These are phyloP conservation scores for Perca fluviatilis DNA, from an alignment of 2,113 vertebrate genomes.

Conservation along the genomic window DNA sequence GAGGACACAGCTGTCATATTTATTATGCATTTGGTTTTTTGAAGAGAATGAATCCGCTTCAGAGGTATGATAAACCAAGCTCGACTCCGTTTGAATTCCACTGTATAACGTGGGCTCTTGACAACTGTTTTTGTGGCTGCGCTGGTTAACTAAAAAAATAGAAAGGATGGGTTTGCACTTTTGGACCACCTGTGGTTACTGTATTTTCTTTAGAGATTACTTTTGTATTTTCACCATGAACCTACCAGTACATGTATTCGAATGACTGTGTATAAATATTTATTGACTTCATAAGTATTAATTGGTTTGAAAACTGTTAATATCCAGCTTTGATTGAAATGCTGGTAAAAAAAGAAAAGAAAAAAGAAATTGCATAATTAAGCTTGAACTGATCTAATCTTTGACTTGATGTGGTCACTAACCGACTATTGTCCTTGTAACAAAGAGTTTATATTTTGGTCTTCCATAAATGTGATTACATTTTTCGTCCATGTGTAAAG, in stretches of 20 bases:
- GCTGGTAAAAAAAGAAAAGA: slow-evolving; percentile 1
- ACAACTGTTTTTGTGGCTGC: slow-evolving; percentile 29
- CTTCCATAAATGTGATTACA: slow-evolving; percentile 67
- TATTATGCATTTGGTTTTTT: slow-evolving; percentile 49
- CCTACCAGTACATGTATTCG: slow-evolving; percentile 18
- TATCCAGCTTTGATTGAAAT: slow-evolving; percentile 15
- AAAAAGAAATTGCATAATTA: not conserved
- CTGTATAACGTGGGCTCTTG: slow-evolving; percentile 4
- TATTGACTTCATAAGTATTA: slow-evolving; percentile 10
- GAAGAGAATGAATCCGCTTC: slow-evolving; percentile 35
- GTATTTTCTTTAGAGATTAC: slow-evolving; percentile 59
- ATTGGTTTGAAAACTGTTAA: slow-evolving; percentile 13
- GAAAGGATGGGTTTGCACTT: slow-evolving; percentile 67
- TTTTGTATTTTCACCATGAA: slow-evolving; percentile 64
- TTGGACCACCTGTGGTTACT: slow-evolving; percentile 75
- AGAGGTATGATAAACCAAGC: slow-evolving; percentile 31
- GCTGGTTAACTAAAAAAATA: slow-evolving; percentile 48
- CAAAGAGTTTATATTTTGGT: slow-evolving; percentile 69
- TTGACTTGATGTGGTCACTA: slow-evolving; percentile 37
- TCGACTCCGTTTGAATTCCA: not conserved
- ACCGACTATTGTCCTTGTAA: slow-evolving; percentile 44
- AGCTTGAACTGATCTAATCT: slow-evolving; percentile 6
- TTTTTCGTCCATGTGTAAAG: not conserved
- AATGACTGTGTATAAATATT: not conserved
- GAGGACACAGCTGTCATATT: slow-evolving; percentile 40